Percentiles rank a stretch among this genome's conserved stretches.
Evolutionary conservation across 2,797 vertebrate genomes (phyloP).

Genomic region (Danio aesculapii): DNA sequence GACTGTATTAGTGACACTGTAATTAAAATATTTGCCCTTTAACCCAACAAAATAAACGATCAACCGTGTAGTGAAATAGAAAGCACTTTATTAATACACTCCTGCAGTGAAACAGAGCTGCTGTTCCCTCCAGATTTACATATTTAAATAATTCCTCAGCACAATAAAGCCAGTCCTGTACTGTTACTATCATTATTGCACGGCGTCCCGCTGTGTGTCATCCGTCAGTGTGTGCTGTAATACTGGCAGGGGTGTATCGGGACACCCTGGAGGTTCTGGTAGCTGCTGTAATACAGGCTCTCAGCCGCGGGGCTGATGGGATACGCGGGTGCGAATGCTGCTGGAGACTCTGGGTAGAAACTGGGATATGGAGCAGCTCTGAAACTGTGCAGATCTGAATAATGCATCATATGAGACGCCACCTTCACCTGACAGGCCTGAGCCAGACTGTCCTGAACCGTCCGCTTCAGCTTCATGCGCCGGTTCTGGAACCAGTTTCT

Average conservation of each 20-base stretch:
- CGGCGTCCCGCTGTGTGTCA: slow-evolving; percentile 19
- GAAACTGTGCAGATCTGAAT: slow-evolving; percentile 76
- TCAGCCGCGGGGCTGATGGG: slow-evolving; percentile 60
- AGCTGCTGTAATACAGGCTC: slow-evolving; percentile 72
- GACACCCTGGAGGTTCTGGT: slow-evolving; percentile 60
- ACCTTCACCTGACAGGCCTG: slow-evolving; percentile 78
- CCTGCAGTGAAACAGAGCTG: slow-evolving; percentile 55
- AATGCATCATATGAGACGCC: slow-evolving; percentile 76
- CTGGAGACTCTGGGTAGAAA: slow-evolving; percentile 56
- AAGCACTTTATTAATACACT: slow-evolving; percentile 58
- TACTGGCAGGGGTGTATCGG: slow-evolving; percentile 74
- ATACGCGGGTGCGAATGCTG: too few species aligned
- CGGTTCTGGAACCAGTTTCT: slow-evolving; percentile 87
- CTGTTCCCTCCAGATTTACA: slow-evolving; percentile 58
- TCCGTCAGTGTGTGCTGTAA: slow-evolving; percentile 58
- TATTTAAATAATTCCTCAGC: slow-evolving; percentile 73
- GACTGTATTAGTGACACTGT: too few species aligned
- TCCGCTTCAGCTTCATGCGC: slow-evolving; percentile 84
- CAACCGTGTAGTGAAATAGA: slow-evolving; percentile 20
- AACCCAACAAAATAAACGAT: background rate
- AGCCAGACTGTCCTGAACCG: slow-evolving; percentile 80
- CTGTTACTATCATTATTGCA: slow-evolving; percentile 68
- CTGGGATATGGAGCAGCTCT: slow-evolving; percentile 70
- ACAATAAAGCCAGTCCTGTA: slow-evolving; percentile 43
- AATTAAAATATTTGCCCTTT: too few species aligned